Evolutionary conservation across 2,888 invertebrate species (phyloP).

Genomic region (Aelia acuminata): DNA sequence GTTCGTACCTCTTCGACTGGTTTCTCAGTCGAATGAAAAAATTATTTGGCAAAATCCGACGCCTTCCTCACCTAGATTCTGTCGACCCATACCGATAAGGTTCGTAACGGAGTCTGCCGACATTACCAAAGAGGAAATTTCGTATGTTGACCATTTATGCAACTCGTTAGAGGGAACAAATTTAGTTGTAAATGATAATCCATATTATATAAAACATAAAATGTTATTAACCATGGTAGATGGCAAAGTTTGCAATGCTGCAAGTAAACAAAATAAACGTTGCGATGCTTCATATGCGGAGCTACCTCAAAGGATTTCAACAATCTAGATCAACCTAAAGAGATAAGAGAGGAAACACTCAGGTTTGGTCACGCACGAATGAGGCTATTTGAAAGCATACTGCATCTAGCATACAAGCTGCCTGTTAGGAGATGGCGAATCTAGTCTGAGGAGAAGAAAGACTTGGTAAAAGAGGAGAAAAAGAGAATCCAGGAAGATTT

Average conservation of each 20-base stretch:
- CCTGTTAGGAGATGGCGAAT: constrained; percentile 60
- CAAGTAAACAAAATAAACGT: no score
- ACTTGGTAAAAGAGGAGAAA: constrained; percentile 35
- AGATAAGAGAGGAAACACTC: no score
- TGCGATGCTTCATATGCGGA: no score
- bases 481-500: no score
- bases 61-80: constrained; percentile 65
- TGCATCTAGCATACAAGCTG: constrained; percentile 62
- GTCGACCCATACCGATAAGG: background rate
- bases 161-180: constrained; percentile 67
- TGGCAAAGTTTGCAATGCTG: constrained; percentile 67
- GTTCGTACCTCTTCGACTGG: constrained; percentile 61
- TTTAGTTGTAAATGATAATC: constrained; percentile 60
- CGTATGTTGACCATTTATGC: constrained; percentile 62
- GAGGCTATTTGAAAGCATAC: constrained; percentile 61
- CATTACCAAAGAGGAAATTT: background rate
- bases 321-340: no score
- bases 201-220: no score
- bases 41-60: constrained; percentile 67
- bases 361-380: constrained; percentile 63
- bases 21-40: constrained; percentile 62
- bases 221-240: constrained; percentile 66
- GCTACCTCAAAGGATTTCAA: no score
- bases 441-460: constrained; percentile 30
- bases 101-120: background rate